phyloP scores from a whole-genome alignment of 2,888 invertebrate species.

The Calephelis perditalis region DNA sequence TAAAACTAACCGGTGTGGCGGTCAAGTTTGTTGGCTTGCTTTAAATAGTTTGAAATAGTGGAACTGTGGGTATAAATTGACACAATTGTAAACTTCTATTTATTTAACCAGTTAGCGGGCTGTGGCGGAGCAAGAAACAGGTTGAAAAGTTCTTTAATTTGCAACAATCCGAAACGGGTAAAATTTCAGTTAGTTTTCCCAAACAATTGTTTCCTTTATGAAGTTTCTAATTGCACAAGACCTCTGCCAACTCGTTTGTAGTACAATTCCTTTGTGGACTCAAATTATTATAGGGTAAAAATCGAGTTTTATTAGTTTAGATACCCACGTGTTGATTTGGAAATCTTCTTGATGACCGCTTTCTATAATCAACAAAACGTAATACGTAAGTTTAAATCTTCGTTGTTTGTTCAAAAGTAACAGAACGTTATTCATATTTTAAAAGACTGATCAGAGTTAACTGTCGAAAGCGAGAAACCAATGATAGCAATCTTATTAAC shows the following conservation, averaged over 20 bases:
- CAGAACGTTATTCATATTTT: no score
- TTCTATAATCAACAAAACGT: no score
- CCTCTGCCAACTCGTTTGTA: not conserved
- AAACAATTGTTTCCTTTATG: not conserved
- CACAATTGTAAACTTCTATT: slow-evolving; percentile 1
- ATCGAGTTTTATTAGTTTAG: no score
- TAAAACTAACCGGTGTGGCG: not conserved
- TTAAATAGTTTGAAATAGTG: not conserved
- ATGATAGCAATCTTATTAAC: no score
- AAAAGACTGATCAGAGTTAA: no score
- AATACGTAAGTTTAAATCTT: no score
- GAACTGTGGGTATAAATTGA: not conserved
- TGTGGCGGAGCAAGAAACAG: not conserved
- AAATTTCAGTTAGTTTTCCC: slow-evolving; percentile 4
- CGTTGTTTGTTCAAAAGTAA: no score
- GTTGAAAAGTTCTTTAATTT: not conserved
- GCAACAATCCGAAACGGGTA: slow-evolving; percentile 4
- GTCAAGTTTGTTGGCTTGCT: not conserved
- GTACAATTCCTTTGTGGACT: not conserved
- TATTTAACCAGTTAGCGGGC: slow-evolving; percentile 10
- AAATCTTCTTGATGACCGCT: no score
- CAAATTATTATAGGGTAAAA: no score
- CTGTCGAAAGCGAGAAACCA: no score
- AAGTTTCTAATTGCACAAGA: slow-evolving; percentile 4
- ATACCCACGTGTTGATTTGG: no score